A percentile compares a stretch with the other conserved stretches of the same genome.
Evolutionary conservation across 2,113 vertebrate genomes (phyloP).

Genomic region (Herpailurus yagouaroundi): DNA sequence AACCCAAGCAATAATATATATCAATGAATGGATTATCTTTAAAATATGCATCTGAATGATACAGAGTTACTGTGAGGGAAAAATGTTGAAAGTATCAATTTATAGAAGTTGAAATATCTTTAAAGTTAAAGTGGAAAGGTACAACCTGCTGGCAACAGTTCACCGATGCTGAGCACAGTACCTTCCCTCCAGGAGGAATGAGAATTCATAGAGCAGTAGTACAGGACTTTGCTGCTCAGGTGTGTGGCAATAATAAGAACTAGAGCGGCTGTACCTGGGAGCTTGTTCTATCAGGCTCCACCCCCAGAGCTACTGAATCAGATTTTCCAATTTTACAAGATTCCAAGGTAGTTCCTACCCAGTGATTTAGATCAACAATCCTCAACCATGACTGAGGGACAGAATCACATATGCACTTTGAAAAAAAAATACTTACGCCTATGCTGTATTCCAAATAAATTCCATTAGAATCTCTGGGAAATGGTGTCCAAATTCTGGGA

Average conservation of each 20-base stretch:
- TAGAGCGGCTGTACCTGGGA: not conserved
- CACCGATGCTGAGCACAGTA: not conserved
- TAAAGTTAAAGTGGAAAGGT: not conserved
- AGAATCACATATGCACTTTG: not conserved
- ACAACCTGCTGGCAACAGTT: not conserved
- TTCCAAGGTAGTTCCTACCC: not conserved
- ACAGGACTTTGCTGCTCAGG: not conserved
- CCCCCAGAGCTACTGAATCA: not conserved
- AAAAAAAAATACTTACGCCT: not conserved
- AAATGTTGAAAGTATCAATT: not conserved
- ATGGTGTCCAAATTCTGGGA: not conserved
- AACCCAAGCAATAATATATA: not conserved
- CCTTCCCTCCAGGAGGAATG: not conserved
- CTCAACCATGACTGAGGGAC: not conserved
- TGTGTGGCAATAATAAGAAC: not conserved
- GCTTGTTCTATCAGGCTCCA: not conserved
- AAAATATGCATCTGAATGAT: not conserved
- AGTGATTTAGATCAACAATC: not conserved
- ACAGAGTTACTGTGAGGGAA: not conserved
- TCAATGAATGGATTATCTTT: not conserved
- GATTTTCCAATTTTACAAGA: not conserved
- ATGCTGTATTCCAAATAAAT: not conserved
- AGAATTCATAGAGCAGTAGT: not conserved
- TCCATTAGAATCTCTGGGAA: not conserved
- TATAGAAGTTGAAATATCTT: not conserved